Evolutionary conservation across 2,113 vertebrate genomes (phyloP).

Genomic region (Rattus norvegicus): GRCr8 NC_086025.1:116489501-116490000

Average conservation of each 20-base stretch:
- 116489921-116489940: neutral
- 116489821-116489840: neutral
- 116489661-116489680: neutral
- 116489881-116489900: neutral
- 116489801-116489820: neutral
- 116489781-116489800: conserved; percentile 58
- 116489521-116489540: neutral
- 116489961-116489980: neutral
- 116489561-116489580: neutral
- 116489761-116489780: neutral
- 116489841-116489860: neutral
- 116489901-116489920: neutral
- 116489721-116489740: neutral
- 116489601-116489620: neutral
- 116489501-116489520: fast-evolving
- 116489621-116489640: neutral
- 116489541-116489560: fast-evolving
- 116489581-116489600: fast-evolving
- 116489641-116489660: neutral
- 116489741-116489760: conserved; percentile 16
- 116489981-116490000: neutral
- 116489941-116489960: neutral
- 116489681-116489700: conserved; percentile 26
- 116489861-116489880: neutral
- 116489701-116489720: neutral